A percentile compares a stretch with the other conserved stretches of the same genome.
Conservation (phyloP, 2,888 invertebrate genomes). For the Agrotis exclamationis region DNA sequence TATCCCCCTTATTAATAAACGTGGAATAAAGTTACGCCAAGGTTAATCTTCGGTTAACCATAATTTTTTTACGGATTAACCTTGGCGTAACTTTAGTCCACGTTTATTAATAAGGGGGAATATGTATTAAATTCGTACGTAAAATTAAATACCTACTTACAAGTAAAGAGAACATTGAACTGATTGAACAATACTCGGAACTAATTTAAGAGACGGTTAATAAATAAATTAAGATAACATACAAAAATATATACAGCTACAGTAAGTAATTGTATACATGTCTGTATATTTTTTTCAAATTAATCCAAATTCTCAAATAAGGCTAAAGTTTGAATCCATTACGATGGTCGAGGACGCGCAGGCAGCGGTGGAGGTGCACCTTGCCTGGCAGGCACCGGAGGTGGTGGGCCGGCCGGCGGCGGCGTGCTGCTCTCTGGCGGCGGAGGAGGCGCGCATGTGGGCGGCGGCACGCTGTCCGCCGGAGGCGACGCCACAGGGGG, state of each 20-base stretch:
- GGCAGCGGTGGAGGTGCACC: slow-evolving; percentile 93
- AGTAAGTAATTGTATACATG: neutral
- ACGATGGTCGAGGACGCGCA: slow-evolving; percentile 89
- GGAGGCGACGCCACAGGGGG: slow-evolving; percentile 87
- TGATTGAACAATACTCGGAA: slow-evolving; percentile 19
- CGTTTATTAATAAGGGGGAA: too few relatives aligned
- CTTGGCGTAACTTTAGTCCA: too few relatives aligned
- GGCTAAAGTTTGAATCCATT: slow-evolving; percentile 57
- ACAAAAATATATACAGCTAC: slow-evolving; percentile 31
- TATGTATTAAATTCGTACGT: slow-evolving; percentile 48
- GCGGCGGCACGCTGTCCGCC: slow-evolving; percentile 92
- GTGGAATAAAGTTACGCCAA: too few relatives aligned
- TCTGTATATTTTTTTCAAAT: neutral
- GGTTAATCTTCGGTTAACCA: too few relatives aligned
- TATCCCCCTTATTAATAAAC: too few relatives aligned
- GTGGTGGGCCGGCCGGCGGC: slow-evolving; percentile 82
- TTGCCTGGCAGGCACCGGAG: slow-evolving; percentile 90
- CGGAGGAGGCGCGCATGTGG: slow-evolving; percentile 92
- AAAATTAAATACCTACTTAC: slow-evolving; percentile 12
- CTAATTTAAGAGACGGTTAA: slow-evolving; percentile 2
- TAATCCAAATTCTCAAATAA: slow-evolving; percentile 14
- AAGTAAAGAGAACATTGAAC: slow-evolving; percentile 13
- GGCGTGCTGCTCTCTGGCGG: slow-evolving; percentile 80
- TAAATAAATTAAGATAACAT: slow-evolving; percentile 46
- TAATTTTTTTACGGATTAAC: too few relatives aligned